Evolutionary conservation across 2,113 vertebrate species (phyloP).

Genomic region (Nothocercus julius): DNA sequence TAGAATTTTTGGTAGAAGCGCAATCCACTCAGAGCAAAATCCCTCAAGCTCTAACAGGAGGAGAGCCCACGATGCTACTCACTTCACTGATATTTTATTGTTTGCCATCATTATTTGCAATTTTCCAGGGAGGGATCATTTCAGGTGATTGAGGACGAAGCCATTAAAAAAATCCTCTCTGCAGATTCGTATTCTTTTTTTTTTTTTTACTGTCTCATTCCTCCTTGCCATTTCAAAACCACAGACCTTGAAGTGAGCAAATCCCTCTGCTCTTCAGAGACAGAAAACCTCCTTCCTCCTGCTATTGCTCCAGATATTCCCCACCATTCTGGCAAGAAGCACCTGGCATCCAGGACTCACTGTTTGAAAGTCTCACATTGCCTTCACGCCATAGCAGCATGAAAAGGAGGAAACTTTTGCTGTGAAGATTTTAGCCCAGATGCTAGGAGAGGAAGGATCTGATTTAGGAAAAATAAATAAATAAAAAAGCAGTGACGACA

Average conservation of each 20-base stretch:
- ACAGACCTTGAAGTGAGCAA: background rate
- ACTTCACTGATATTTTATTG: background rate
- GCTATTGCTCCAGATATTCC: too few relatives aligned
- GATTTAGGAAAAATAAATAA: background rate
- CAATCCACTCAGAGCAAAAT: background rate
- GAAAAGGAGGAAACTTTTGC: too few relatives aligned
- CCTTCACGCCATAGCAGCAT: background rate
- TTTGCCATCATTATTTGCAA: background rate
- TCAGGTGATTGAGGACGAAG: background rate
- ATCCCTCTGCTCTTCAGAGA: background rate
- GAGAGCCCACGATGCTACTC: background rate
- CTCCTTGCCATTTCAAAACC: background rate
- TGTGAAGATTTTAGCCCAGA: background rate
- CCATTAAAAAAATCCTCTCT: background rate
- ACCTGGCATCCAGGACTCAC: background rate
- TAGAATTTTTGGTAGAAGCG: background rate
- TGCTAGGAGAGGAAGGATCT: background rate
- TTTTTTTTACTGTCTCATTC: background rate
- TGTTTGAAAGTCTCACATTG: rapidly evolving
- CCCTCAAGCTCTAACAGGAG: background rate
- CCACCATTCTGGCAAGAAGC: background rate
- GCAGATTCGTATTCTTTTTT: background rate
- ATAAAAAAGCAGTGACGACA: background rate
- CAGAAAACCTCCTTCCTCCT: background rate
- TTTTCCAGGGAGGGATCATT: constrained; percentile 27